Conservation (phyloP, 2,113 vertebrate species). For the Amphiprion percula region DNA sequence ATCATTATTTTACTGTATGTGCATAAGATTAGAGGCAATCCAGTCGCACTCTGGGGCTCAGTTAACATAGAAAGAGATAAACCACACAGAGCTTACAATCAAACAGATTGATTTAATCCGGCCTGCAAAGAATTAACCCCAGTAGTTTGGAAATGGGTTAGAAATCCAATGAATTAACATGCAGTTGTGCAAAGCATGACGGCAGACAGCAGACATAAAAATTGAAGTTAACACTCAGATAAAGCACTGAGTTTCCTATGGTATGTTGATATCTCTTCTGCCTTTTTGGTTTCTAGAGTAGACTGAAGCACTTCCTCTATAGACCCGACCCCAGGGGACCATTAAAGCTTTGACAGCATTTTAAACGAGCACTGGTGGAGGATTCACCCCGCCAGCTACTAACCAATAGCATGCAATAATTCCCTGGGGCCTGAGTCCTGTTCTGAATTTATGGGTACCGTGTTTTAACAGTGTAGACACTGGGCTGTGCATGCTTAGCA, state of each 20-base stretch:
- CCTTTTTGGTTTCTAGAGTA: constrained; percentile 54
- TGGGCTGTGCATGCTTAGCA: constrained; percentile 53
- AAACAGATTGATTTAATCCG: constrained; percentile 64
- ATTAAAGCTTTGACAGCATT: constrained; percentile 74
- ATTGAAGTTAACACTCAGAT: constrained; percentile 47
- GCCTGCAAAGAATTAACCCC: constrained; percentile 58
- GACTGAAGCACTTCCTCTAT: constrained; percentile 60
- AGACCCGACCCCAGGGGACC: constrained; percentile 58
- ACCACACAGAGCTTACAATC: constrained; percentile 48
- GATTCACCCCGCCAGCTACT: constrained; percentile 68
- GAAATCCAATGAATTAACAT: constrained; percentile 44
- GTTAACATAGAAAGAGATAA: constrained; percentile 42
- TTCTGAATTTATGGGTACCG: constrained; percentile 43
- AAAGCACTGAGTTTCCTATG: constrained; percentile 45
- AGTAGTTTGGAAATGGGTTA: constrained; percentile 56
- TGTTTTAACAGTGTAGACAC: constrained; percentile 51
- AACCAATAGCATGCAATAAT: constrained; percentile 69
- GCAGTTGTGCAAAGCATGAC: constrained; percentile 13
- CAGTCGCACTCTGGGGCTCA: constrained; percentile 30
- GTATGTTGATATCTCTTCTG: constrained; percentile 24
- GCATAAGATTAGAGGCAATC: constrained; percentile 36
- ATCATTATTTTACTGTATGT: constrained; percentile 10
- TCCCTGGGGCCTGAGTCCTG: constrained; percentile 35
- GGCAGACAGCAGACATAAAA: constrained; percentile 52
- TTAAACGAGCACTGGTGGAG: constrained; percentile 68